phyloP scores from a whole-genome alignment of 2,888 invertebrate genomes.

The Parnassius smintheus region DNA sequence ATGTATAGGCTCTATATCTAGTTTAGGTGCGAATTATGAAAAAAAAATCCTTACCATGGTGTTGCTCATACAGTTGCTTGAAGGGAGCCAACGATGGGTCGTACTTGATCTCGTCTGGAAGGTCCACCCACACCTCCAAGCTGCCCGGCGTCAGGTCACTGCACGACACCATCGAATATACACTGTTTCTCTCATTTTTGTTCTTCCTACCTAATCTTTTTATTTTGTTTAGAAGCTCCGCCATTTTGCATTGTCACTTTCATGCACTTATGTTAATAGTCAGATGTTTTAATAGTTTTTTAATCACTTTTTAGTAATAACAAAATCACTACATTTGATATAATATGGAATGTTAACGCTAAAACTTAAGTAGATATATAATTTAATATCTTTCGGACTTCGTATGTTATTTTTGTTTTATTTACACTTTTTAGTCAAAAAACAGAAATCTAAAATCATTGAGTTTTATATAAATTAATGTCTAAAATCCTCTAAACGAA shows the following conservation, averaged over 20 bases:
- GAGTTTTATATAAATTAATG: too few species aligned
- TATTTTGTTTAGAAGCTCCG: conserved; percentile 40
- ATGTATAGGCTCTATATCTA: too few species aligned
- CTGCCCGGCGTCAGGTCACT: conserved; percentile 83
- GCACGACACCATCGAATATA: conserved; percentile 73
- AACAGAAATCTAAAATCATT: too few species aligned
- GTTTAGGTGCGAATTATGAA: neutral
- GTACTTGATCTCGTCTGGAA: conserved; percentile 84
- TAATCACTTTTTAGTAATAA: too few species aligned
- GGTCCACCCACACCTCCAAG: conserved; percentile 83
- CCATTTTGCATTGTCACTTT: conserved; percentile 42
- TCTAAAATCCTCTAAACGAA: too few species aligned
- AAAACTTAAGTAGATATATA: too few species aligned
- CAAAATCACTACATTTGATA: too few species aligned
- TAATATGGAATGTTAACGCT: too few species aligned
- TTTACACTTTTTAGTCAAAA: too few species aligned
- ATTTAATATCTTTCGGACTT: too few species aligned
- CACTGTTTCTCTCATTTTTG: conserved; percentile 45
- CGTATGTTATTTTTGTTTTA: too few species aligned
- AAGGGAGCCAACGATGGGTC: conserved; percentile 85
- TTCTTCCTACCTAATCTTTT: conserved; percentile 31
- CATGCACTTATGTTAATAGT: conserved; percentile 6
- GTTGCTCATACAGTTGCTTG: conserved; percentile 77
- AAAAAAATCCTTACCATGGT: conserved; percentile 57
- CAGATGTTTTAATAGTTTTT: neutral